These are phyloP conservation scores for Sebastes alutus DNA, from an alignment of 2,797 vertebrate genomes.

Conservation along the genomic window DNA sequence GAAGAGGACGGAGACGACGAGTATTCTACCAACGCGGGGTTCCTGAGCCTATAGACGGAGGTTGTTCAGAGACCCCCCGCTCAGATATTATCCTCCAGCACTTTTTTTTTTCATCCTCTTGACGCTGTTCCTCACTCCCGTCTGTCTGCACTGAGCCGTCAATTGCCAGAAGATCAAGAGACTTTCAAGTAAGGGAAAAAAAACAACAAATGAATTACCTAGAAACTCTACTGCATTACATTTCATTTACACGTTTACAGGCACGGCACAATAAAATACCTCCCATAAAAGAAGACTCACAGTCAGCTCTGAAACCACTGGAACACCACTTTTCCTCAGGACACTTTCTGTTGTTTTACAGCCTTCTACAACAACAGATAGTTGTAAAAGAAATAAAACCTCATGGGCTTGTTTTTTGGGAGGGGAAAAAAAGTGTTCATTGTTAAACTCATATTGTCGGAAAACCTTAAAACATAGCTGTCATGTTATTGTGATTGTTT, in stretches of 20 bases:
- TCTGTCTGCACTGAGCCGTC: constrained; percentile 45
- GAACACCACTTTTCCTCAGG: constrained; percentile 64
- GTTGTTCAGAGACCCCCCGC: neutral
- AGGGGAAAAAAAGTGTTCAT: neutral
- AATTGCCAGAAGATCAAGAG: constrained; percentile 37
- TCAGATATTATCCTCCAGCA: constrained; percentile 48
- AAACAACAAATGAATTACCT: neutral
- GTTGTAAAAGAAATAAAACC: constrained; percentile 11
- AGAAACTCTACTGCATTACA: constrained; percentile 22
- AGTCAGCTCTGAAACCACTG: constrained; percentile 68
- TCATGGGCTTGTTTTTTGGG: constrained; percentile 9
- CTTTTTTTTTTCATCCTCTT: constrained; percentile 53
- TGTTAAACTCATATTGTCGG: constrained; percentile 6
- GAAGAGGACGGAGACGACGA: constrained; percentile 38
- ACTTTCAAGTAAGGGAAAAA: constrained; percentile 33
- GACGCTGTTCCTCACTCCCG: constrained; percentile 15
- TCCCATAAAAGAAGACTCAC: constrained; percentile 29
- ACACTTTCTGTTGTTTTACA: constrained; percentile 35
- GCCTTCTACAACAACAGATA: constrained; percentile 49
- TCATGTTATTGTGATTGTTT: constrained; percentile 37
- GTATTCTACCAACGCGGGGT: constrained; percentile 48
- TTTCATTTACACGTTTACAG: constrained; percentile 61
- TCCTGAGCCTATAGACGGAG: constrained; percentile 72
- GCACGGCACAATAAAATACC: constrained; percentile 39
- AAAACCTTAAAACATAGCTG: constrained; percentile 17